These are phyloP conservation scores for Lathronympha strigana DNA, from an alignment of 2,888 invertebrate genomes.

Conservation along the genomic window DNA sequence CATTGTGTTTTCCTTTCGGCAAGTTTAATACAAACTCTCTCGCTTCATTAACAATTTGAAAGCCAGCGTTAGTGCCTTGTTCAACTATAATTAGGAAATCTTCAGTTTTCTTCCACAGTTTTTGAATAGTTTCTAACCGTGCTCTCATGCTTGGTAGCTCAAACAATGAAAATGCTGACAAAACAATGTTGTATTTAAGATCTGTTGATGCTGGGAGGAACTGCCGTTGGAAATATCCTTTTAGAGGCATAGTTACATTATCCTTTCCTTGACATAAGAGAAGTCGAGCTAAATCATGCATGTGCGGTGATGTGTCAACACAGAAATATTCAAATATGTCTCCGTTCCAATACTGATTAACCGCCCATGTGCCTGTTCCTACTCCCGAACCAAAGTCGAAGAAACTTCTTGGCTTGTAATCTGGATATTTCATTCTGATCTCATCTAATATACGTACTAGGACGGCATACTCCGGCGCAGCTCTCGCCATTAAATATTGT, in stretches of 20 bases:
- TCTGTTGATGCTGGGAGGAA: slow-evolving; percentile 88
- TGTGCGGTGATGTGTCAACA: slow-evolving; percentile 91
- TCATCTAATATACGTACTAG: slow-evolving; percentile 89
- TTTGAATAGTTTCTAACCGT: slow-evolving; percentile 88
- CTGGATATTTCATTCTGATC: slow-evolving; percentile 85
- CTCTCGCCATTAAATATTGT: slow-evolving; percentile 88
- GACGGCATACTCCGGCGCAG: slow-evolving; percentile 90
- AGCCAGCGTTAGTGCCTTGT: slow-evolving; percentile 92
- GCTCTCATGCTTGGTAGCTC: slow-evolving; percentile 88
- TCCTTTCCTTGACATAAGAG: slow-evolving; percentile 88
- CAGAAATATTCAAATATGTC: slow-evolving; percentile 92
- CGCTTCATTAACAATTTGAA: slow-evolving; percentile 92
- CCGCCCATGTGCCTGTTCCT: slow-evolving; percentile 94
- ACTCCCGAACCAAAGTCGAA: slow-evolving; percentile 97
- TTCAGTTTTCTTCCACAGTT: slow-evolving; percentile 94
- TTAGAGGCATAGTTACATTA: slow-evolving; percentile 83
- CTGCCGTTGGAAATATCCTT: slow-evolving; percentile 89
- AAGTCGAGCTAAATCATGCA: slow-evolving; percentile 92
- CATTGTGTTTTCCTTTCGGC: slow-evolving; percentile 63
- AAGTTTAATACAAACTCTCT: slow-evolving; percentile 90
- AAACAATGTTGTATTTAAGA: slow-evolving; percentile 90
- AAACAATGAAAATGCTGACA: slow-evolving; percentile 91
- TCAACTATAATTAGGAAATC: slow-evolving; percentile 93
- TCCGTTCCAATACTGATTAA: slow-evolving; percentile 88
- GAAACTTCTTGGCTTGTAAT: slow-evolving; percentile 89